Conservation (phyloP, 2,888 invertebrate genomes). For the Acanthosepion pharaonis region DNA sequence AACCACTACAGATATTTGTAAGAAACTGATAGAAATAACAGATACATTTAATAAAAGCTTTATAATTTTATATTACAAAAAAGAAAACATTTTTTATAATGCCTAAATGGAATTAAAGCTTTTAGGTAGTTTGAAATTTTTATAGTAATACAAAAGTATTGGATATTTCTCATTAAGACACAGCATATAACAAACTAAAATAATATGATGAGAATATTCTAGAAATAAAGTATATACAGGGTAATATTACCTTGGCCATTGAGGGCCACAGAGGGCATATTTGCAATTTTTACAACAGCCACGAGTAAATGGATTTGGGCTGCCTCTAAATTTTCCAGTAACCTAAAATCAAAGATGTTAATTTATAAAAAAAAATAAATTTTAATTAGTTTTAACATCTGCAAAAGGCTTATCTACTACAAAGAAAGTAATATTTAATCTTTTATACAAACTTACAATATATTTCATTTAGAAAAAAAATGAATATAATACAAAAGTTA, state of each 20-base stretch:
- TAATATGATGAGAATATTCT: neutral
- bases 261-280: conserved; percentile 95
- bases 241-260: conserved; percentile 91
- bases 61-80: too few species aligned
- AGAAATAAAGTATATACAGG: neutral
- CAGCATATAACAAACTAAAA: too few species aligned
- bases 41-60: too few species aligned
- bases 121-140: too few species aligned
- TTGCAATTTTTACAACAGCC: conserved; percentile 97
- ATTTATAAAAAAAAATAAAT: neutral
- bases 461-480: neutral
- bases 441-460: neutral
- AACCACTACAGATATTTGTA: too few species aligned
- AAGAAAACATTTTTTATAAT: too few species aligned
- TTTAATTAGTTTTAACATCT: neutral
- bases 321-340: conserved; percentile 98
- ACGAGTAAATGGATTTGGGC: conserved; percentile 97
- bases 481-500: too few species aligned
- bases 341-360: conserved; percentile 77
- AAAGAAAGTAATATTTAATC: neutral
- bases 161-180: too few species aligned
- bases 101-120: too few species aligned
- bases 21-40: too few species aligned
- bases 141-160: too few species aligned
- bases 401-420: neutral